Conservation (phyloP, 2,113 vertebrate species). For the Myocastor coypus region DNA sequence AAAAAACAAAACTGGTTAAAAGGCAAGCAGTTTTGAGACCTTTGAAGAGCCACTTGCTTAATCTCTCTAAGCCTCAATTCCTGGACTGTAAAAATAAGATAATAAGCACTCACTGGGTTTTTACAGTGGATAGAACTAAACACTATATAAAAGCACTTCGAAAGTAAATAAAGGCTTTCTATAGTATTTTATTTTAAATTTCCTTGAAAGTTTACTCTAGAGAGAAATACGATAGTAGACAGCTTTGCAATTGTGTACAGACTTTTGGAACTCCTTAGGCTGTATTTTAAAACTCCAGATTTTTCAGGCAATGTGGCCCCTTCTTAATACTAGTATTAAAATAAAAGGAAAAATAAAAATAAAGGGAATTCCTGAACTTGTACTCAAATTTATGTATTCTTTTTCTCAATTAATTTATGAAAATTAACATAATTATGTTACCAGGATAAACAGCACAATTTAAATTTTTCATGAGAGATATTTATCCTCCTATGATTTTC, state of each 20-base stretch:
- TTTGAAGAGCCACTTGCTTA: slow-evolving; percentile 63
- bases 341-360: neutral
- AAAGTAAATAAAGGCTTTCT: slow-evolving; percentile 31
- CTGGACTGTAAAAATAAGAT: slow-evolving; percentile 68
- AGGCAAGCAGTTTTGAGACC: slow-evolving; percentile 1
- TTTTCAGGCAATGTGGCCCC: slow-evolving; percentile 24
- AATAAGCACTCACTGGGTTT: slow-evolving; percentile 52
- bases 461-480: neutral
- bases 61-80: slow-evolving; percentile 62
- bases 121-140: slow-evolving; percentile 39
- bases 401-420: slow-evolving; percentile 24
- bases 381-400: slow-evolving; percentile 45
- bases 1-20: slow-evolving; percentile 59
- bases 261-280: slow-evolving; percentile 38
- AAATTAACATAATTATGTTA: slow-evolving; percentile 50
- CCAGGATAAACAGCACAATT: neutral
- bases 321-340: slow-evolving; percentile 46
- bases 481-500: neutral
- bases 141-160: slow-evolving; percentile 12
- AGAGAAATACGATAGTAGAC: slow-evolving; percentile 4
- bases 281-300: slow-evolving; percentile 49
- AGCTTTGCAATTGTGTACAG: slow-evolving; percentile 48
- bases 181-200: slow-evolving; percentile 34
- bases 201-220: slow-evolving; percentile 31
- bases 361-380: neutral